Evolutionary conservation across 1,140 invertebrate genomes (phyloP), one percentile per base, ranked within the genome.

Genomic region (Aporrectodea caliginosa): DNA sequence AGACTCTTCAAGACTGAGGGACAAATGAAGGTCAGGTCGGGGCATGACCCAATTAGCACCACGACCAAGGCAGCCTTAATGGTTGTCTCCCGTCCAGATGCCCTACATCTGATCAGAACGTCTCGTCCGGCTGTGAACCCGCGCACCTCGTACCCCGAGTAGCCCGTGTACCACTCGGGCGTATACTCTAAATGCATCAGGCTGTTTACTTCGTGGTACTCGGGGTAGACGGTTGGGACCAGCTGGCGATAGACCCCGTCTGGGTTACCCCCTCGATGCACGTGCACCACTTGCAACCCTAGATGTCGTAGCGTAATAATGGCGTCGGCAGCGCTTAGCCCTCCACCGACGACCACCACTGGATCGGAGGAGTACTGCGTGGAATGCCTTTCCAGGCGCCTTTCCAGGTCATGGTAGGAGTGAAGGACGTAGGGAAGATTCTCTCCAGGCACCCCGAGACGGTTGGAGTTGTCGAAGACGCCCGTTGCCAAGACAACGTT

Each of bases 271-370:
- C 92, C 88, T 33, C 94, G 89, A 87, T 95, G 95, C 29, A 92
- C 91, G 88, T 96, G 94, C 14, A 93, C 83, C 0, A 94, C 87
- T 0, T 91, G 90, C 34, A 93, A 88, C 0, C 90, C 90, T 43
- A 91, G 88, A 35, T 90, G 90, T 74, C 91, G 87, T 0, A 92
- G 90, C 2, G 92, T 91, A 81, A 95, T 91, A 81, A 96, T 92
- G n/a, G 93, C 94, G 88, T 96, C 95, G 0, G 94, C 94, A 2
- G 94, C 94, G 86, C 92, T 94, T 34, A 96, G 88, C 1, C 95
- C 95, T 0, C 93, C 93, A 1, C 95, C 95, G 32, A 96, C 91
- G 69, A 90, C 84, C 2, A 90, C 77, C n/a, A 90, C 83, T n/a
- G 88, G 88, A 94, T 90, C 69, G 93, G 68, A 93, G 90, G 32